A percentile compares a stretch with the other conserved stretches of the same genome.
Conservation (phyloP, 2,797 vertebrate genomes). For the Loris lydekkerianus region DNA sequence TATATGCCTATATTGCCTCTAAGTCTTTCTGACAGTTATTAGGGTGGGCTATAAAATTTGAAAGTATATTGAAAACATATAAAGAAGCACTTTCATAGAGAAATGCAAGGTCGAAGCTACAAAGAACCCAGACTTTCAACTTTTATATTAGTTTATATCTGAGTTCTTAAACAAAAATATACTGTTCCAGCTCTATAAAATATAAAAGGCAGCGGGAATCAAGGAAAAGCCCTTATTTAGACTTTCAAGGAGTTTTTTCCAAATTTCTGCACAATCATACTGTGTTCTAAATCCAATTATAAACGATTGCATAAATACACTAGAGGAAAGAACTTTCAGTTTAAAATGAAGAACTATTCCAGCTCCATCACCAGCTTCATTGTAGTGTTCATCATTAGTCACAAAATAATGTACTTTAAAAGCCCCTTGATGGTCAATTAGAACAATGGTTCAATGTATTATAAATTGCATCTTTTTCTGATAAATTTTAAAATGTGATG, state of each 20-base stretch:
- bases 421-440: not conserved
- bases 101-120: constrained; percentile 68
- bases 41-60: constrained; percentile 59
- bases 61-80: constrained; percentile 64
- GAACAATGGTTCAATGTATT: not conserved
- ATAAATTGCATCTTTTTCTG: not conserved
- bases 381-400: not conserved
- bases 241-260: constrained; percentile 11
- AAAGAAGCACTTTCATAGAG: constrained; percentile 64
- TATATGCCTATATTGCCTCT: constrained; percentile 54
- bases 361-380: not conserved
- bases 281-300: not conserved
- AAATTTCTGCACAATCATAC: constrained; percentile 14
- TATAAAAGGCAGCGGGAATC: constrained; percentile 34
- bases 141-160: constrained; percentile 23
- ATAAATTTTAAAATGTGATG: constrained; percentile 10
- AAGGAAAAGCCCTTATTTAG: constrained; percentile 17
- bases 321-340: not conserved
- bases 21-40: constrained; percentile 57
- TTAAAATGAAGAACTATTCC: constrained; percentile 9
- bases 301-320: constrained; percentile 29
- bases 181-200: not conserved
- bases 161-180: constrained; percentile 52
- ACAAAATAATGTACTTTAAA: not conserved
- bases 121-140: constrained; percentile 44